Base-by-base conservation (phyloP, 2,797 vertebrate species). In the Scarus forsteni region DNA sequence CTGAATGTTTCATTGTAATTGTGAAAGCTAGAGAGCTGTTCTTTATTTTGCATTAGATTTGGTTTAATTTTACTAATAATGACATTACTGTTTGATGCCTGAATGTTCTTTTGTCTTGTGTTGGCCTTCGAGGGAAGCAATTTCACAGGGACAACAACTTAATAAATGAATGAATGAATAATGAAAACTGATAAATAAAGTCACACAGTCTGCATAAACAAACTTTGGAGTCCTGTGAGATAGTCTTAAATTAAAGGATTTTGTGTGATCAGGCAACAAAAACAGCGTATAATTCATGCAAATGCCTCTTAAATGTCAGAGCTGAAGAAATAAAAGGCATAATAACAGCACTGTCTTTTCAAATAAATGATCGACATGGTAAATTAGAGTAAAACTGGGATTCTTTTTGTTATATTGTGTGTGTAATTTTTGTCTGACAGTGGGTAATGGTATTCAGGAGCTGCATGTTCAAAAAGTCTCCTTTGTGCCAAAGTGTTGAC, bases 401-500 rank as follows among this genome's bases (percentile, higher is more conserved):
- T 65, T 76, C 56, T 14, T 59, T 62, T 54, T 60, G 34, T 36
- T 8, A 53, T 50, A 75, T 8, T 36, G 63, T 75, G 73, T 64
- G 27, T 54, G 18, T 62, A 7, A 7, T 73, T 67, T 49, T 48
- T 85, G 75, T 70, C n/a, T 53, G 64, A 73, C 55, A 69, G 34
- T 53, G 65, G 77, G 67, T 68, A 72, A 70, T 75, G 53, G 65
- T 60, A n/a, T 40, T 64, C 11, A 13, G 40, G 27, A 60, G 70
- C 55, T 50, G 44, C 66, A 14, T 58, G 64, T 67, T 73, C 27
- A 65, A 70, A 88, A 63, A 44, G 60, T 62, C 48, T 62, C 16
- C 58, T 76, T 45, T 35, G 48, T 79, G 81, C 67, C 74, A 88
- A 72, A 76, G 67, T 48, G 53, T 66, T 72, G 53, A 46, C 66